These are phyloP conservation scores for Acanthosepion lycidas DNA, from an alignment of 2,888 invertebrate species.

Conservation along the genomic window DNA sequence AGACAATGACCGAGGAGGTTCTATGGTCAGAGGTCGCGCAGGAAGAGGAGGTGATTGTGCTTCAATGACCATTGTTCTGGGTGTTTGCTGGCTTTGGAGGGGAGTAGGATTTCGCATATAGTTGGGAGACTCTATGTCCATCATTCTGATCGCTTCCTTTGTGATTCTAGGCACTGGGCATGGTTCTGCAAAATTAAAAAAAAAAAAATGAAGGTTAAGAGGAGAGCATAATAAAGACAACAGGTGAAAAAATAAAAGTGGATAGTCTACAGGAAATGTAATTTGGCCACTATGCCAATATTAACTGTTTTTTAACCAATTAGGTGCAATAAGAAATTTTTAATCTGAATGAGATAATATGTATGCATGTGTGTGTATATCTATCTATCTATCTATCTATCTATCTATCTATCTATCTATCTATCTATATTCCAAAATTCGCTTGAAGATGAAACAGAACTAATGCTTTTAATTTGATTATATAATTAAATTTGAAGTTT, in stretches of 20 bases:
- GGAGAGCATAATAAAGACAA: background rate
- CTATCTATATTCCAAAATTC: too few relatives aligned
- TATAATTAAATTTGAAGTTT: too few relatives aligned
- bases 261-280: background rate
- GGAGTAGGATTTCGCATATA: constrained; percentile 48
- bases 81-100: constrained; percentile 47
- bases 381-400: too few relatives aligned
- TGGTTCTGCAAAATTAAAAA: constrained; percentile 37
- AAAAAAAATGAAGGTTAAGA: constrained; percentile 23
- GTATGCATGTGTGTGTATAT: too few relatives aligned
- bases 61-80: constrained; percentile 47
- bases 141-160: constrained; percentile 46
- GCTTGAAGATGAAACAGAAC: too few relatives aligned
- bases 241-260: background rate
- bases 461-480: too few relatives aligned
- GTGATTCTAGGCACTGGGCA: constrained; percentile 48
- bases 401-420: too few relatives aligned
- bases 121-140: constrained; percentile 48
- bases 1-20: constrained; percentile 43
- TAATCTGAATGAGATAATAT: background rate
- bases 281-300: background rate
- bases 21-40: constrained; percentile 43
- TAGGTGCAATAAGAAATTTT: background rate
- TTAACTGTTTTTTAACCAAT: background rate
- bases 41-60: constrained; percentile 46